Evolutionary conservation across 2,888 invertebrate species (phyloP), one percentile per base, ranked within the genome.

Genomic region (Sthenelais limicola): DNA sequence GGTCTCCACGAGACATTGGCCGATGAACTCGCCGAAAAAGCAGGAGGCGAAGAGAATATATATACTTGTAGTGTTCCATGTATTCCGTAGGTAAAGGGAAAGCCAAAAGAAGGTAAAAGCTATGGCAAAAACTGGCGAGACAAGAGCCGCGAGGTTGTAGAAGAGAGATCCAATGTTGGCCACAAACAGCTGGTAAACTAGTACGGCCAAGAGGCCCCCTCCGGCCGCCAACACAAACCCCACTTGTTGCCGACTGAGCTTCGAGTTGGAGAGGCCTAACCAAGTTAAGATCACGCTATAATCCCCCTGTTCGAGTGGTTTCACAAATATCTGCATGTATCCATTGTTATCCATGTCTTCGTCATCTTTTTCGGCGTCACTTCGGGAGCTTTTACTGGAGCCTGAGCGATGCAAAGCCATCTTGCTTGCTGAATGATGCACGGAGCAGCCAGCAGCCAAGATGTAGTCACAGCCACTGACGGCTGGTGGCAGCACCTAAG

Each of bases 341-440:
- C 96, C 91, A n/a, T 94, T 94, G 68, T 93, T 93, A 86, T 95
- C 95, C 26, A 80, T 73, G 32, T 84, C 84, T 49, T 83, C 83
- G 15, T 83, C 84, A 21, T 85, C 83, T 76, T 82, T 84, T 26
- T 79, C 80, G 56, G 79, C 78, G 62, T 81, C 85, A 74, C 82
- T 83, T 78, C 81, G 83, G 21, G 84, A 82, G 73, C 83, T 83
- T 76, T 82, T 81, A 35, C 83, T 78, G 58, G 78, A 71, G 28
- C 81, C 79, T 73, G 79, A 79, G 69, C 84, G 79, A 75, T 82
- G 82, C 73, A 82, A 78, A 77, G 83, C 82, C 83, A 83, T 83
- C 75, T 80, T 80, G n/a, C n/a, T n/a, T n/a, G n/a, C n/a, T n/a
- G n/a, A n/a, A n/a, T n/a, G n/a, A n/a, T n/a, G 47, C 18, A 15